These are phyloP conservation scores for Drepana falcataria DNA, from an alignment of 2,888 invertebrate species.

Conservation along the genomic window DNA sequence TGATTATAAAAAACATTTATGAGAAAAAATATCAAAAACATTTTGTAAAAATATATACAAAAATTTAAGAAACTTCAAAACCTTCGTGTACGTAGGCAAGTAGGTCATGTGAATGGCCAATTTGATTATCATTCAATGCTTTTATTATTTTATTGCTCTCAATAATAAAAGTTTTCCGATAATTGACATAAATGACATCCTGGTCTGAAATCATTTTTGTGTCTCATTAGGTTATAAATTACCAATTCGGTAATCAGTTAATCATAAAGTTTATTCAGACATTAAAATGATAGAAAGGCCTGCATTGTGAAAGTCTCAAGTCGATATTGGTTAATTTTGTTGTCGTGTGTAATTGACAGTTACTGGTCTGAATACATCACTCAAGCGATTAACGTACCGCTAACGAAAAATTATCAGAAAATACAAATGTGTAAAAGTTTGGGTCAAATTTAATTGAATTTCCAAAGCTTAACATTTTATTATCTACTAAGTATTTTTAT, in stretches of 20 bases:
- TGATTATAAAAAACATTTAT: too few species aligned
- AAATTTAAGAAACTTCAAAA: background rate
- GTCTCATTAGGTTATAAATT: conserved; percentile 39
- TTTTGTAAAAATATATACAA: too few species aligned
- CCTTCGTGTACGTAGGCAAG: conserved; percentile 5
- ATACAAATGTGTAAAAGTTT: conserved; percentile 5
- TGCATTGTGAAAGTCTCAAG: conserved; percentile 48
- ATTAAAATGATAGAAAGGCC: conserved; percentile 52
- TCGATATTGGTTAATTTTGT: conserved; percentile 42
- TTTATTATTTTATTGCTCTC: conserved; percentile 32
- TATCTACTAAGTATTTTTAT: too few species aligned
- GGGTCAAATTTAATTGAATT: too few species aligned
- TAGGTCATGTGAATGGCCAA: conserved; percentile 26
- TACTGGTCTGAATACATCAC: conserved; percentile 44
- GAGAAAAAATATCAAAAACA: too few species aligned
- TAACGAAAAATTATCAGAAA: conserved; percentile 27
- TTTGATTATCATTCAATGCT: conserved; percentile 22
- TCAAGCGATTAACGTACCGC: conserved; percentile 27
- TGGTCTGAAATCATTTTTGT: conserved; percentile 44
- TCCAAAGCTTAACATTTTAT: too few species aligned
- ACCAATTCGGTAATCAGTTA: conserved; percentile 20
- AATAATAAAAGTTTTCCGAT: conserved; percentile 33
- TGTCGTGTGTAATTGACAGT: conserved; percentile 34
- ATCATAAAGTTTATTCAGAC: conserved; percentile 44
- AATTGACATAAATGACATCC: conserved; percentile 34